A percentile compares a stretch with the other conserved stretches of the same genome.
These are phyloP conservation scores for Taeniopygia guttata DNA, from an alignment of 2,797 vertebrate species.

Conservation along the genomic window DNA sequence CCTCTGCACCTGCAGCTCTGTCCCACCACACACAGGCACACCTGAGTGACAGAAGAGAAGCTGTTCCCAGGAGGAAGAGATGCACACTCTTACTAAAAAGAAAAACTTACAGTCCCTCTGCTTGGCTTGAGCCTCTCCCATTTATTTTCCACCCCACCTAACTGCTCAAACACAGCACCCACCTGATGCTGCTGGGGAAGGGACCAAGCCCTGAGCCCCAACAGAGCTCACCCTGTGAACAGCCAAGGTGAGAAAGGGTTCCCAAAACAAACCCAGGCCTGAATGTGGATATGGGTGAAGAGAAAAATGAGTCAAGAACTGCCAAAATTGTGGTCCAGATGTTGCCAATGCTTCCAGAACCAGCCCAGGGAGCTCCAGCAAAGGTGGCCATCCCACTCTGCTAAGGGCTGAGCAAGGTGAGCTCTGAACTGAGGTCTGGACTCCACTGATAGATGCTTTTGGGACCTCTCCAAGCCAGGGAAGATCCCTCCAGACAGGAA, in stretches of 20 bases:
- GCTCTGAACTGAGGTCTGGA: background rate
- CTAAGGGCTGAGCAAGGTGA: background rate
- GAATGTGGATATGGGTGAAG: background rate
- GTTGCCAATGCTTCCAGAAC: fast-evolving
- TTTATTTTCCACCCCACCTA: background rate
- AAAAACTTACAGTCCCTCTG: background rate
- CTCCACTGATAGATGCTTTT: background rate
- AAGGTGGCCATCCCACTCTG: background rate
- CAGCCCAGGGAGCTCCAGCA: background rate
- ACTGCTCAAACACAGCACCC: background rate
- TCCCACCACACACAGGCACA: background rate
- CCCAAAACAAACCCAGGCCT: background rate
- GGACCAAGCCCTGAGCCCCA: background rate
- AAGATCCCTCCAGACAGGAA: background rate
- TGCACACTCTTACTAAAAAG: background rate
- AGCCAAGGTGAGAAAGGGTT: background rate
- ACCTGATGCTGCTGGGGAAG: background rate
- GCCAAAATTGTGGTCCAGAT: background rate
- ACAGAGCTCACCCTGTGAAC: background rate
- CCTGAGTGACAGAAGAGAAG: constrained; percentile 47
- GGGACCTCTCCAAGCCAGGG: background rate
- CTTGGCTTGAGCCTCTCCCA: background rate
- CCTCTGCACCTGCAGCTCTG: constrained; percentile 41
- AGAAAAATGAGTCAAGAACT: background rate
- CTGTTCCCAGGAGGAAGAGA: constrained; percentile 39